These are phyloP conservation scores for Phalanger gymnotis DNA, from an alignment of 2,797 vertebrate genomes.

Conservation along the genomic window DNA sequence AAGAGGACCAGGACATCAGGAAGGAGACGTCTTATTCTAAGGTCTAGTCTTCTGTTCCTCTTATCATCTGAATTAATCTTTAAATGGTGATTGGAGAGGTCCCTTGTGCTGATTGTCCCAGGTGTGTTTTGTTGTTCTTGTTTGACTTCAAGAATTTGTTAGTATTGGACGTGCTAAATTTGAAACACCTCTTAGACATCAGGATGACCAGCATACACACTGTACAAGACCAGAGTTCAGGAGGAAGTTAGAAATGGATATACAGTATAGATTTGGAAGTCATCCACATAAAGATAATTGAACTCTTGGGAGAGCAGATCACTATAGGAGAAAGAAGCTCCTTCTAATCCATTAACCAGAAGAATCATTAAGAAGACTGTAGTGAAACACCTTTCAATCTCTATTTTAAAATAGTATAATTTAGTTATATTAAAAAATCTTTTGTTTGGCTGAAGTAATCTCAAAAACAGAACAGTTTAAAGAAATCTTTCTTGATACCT, in stretches of 20 bases:
- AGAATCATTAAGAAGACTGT: neutral
- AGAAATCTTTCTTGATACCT: neutral
- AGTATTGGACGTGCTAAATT: neutral
- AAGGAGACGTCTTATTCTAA: neutral
- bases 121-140: neutral
- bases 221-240: neutral
- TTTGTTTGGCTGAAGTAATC: neutral
- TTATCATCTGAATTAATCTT: neutral
- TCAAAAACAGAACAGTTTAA: neutral
- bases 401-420: neutral
- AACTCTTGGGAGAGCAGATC: neutral
- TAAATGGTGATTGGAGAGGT: neutral
- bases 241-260: neutral
- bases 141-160: neutral
- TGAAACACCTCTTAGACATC: neutral
- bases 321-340: neutral
- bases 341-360: neutral
- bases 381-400: neutral
- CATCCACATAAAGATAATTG: neutral
- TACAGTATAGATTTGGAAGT: neutral
- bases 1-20: too few species aligned
- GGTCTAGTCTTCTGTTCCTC: neutral
- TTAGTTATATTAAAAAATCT: neutral
- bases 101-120: neutral
- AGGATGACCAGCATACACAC: neutral